These are phyloP conservation scores for Vanacampus margaritifer DNA, from an alignment of 2,113 vertebrate genomes.

Conservation along the genomic window DNA sequence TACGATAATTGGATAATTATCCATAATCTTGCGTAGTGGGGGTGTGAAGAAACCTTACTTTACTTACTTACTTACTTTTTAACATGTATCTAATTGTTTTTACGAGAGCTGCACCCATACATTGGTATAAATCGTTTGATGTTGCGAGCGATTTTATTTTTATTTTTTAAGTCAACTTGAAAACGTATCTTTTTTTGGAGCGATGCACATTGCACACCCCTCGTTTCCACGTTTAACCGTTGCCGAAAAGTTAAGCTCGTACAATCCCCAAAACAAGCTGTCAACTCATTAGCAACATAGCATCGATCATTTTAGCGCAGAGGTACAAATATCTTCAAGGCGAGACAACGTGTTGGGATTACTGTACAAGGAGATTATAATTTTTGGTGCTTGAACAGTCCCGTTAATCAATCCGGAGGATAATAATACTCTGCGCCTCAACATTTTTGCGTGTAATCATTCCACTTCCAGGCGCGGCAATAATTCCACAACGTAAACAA, in stretches of 20 bases:
- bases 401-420: conserved; percentile 7
- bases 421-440: conserved; percentile 1
- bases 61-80: no score
- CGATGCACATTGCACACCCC: not conserved
- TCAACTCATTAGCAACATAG: not conserved
- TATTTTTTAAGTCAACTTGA: no score
- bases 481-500: conserved; percentile 20
- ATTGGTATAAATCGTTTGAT: no score
- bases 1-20: not conserved
- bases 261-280: not conserved
- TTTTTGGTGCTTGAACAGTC: not conserved
- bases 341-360: not conserved
- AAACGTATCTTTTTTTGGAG: no score
- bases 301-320: not conserved
- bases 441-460: conserved; percentile 15
- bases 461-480: conserved; percentile 11
- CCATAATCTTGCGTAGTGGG: no score
- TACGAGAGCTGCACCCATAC: no score
- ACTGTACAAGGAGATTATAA: not conserved
- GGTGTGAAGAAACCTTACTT: no score
- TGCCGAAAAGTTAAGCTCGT: not conserved
- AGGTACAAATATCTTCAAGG: not conserved
- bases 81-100: no score
- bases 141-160: no score
- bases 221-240: not conserved